Percentiles rank a stretch among this genome's conserved stretches.
Evolutionary conservation across 2,113 vertebrate species (phyloP).

Genomic region (Litocranius walleri): DNA sequence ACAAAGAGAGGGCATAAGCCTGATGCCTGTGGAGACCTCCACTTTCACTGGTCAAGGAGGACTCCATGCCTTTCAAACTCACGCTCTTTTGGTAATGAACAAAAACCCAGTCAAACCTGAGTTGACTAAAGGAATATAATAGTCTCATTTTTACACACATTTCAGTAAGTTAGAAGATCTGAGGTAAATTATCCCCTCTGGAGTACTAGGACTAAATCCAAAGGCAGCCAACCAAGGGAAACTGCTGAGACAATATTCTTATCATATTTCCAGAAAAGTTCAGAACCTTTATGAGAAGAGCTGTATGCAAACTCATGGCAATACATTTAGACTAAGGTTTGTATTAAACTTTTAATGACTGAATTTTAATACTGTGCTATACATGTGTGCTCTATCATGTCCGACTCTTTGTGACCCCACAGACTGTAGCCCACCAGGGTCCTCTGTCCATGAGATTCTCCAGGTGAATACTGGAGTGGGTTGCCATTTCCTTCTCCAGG

Average conservation of each 20-base stretch:
- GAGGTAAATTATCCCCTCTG: not conserved
- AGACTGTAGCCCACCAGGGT: not conserved
- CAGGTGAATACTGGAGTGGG: not conserved
- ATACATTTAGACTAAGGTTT: not conserved
- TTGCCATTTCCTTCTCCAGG: not conserved
- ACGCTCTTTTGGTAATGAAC: not conserved
- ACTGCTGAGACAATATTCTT: not conserved
- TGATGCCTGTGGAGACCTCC: not conserved
- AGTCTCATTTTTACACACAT: not conserved
- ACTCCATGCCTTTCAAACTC: not conserved
- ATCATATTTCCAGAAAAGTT: not conserved
- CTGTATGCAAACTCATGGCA: not conserved
- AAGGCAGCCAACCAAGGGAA: not conserved
- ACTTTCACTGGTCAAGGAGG: not conserved
- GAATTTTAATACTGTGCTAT: not conserved
- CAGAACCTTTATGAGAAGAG: not conserved
- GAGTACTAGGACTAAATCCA: not conserved
- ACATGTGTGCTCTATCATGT: not conserved
- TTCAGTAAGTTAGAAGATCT: not conserved
- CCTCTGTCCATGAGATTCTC: not conserved
- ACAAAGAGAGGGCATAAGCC: not conserved
- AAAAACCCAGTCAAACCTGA: not conserved
- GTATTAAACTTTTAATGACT: not conserved
- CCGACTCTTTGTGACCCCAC: not conserved
- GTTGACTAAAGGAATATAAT: not conserved